Base-by-base conservation (phyloP, 1,140 invertebrate genomes). In the Drosophila sucinea region DNA sequence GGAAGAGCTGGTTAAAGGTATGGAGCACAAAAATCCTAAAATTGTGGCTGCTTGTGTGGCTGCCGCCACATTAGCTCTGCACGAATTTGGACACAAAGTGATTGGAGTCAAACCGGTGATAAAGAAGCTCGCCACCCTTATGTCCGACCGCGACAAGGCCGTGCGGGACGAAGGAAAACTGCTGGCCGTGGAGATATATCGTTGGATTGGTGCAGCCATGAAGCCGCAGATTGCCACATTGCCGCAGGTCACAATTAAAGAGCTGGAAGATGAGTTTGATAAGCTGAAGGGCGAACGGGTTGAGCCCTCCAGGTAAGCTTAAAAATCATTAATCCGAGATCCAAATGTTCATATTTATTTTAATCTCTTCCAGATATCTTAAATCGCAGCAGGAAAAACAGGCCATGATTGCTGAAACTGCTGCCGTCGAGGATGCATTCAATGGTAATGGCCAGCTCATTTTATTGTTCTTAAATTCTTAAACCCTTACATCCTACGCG, bases 1-100 rank as follows among this genome's bases (percentile, higher is more conserved):
- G 91, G 98, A 99, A 86, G 98, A 98, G 93, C 93, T 99, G 4
- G 93, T 98, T 3, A 98, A 98, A 93, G 98, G 98, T 30, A 96
- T 98, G 91, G 97, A 98, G 77, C 95, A 96, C 67, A 99, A 99
- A 92, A 98, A 98, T 93, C 98, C 98, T 0, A 99, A 99, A 94
- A 97, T 98, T 73, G 96, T 98, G 3, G 93, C 96, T 2, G 97
- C 96, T 0, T 98, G 96, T 92, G 94, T 98, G n/a, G 93, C 95
- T 11, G 94, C 95, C 17, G 90, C 97, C 4, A 96, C 95, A 30
- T 93, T 95, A 62, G 95, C 96, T 2, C 92, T 99, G 1, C 95
- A 94, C 93, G 96, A 97, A 87, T 99, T 98, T 94, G 98, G 98
- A 10, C 94, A 96, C 33, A 99, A 98, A 93, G 96, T 99, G 1